A percentile compares a stretch with the other conserved stretches of the same genome.
phyloP scores from a whole-genome alignment of 1,140 invertebrate species.

The Neodiprion virginianus region DNA sequence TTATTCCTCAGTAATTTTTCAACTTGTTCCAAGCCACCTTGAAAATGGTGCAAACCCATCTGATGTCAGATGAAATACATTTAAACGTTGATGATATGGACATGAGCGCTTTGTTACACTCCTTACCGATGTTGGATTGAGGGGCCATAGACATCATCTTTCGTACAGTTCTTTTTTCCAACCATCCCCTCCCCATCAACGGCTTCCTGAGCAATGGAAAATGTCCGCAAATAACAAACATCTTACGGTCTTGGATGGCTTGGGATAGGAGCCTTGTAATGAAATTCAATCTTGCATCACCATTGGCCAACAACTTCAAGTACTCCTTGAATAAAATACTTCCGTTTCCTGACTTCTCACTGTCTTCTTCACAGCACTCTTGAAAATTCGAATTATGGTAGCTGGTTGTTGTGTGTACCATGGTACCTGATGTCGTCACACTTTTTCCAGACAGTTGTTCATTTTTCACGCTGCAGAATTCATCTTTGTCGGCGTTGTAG shows the following conservation, averaged over 20 bases:
- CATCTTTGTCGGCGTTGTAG: background rate
- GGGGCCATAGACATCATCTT: slow-evolving; percentile 27
- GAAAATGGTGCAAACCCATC: background rate
- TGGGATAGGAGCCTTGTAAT: slow-evolving; percentile 29
- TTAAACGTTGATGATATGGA: no score
- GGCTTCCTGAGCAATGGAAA: slow-evolving; percentile 30
- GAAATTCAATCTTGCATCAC: slow-evolving; percentile 25
- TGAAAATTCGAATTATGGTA: background rate
- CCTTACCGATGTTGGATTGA: slow-evolving; percentile 26
- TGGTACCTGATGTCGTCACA: background rate
- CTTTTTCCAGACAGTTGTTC: background rate
- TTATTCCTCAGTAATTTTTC: background rate
- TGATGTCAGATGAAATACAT: no score
- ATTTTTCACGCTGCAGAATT: background rate
- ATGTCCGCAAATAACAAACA: slow-evolving; percentile 28
- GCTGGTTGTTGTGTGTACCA: background rate
- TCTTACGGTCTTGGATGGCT: slow-evolving; percentile 31
- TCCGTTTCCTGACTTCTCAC: background rate
- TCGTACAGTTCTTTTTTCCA: slow-evolving; percentile 33
- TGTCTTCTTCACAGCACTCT: background rate
- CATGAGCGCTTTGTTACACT: slow-evolving; percentile 51
- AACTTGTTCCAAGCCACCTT: slow-evolving; percentile 7
- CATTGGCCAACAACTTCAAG: background rate
- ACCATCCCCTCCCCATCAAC: slow-evolving; percentile 29
- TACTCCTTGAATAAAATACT: background rate